Conservation (phyloP, 2,113 vertebrate species). For the Strix aluco region DNA sequence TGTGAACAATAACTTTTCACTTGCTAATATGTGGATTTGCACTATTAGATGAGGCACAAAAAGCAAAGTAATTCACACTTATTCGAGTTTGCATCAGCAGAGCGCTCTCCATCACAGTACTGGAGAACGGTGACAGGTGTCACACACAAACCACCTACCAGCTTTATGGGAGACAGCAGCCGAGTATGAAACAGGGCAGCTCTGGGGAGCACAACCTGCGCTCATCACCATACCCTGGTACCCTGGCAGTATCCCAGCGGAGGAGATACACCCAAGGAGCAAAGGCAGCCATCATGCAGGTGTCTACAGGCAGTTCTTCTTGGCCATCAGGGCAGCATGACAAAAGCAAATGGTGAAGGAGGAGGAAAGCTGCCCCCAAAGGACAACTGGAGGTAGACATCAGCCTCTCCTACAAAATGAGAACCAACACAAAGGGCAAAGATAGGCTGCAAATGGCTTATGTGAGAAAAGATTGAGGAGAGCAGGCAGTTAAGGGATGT, state of each 20-base stretch:
- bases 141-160: not conserved
- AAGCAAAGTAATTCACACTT: not conserved
- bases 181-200: not conserved
- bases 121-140: not conserved
- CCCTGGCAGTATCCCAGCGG: not conserved
- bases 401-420: not conserved
- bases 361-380: not conserved
- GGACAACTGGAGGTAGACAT: not conserved
- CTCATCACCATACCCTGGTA: fast-evolving
- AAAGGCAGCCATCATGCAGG: not conserved
- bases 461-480: not conserved
- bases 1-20: not conserved
- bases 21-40: not conserved
- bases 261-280: not conserved
- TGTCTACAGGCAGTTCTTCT: not conserved
- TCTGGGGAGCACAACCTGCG: not conserved
- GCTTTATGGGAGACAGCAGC: not conserved
- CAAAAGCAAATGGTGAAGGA: not conserved
- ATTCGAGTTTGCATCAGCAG: not conserved
- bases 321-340: not conserved
- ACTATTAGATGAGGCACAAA: not conserved
- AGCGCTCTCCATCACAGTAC: not conserved
- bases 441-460: not conserved
- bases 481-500: no score
- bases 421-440: not conserved